These are phyloP conservation scores for Bubalus kerabau DNA, from an alignment of 2,113 vertebrate genomes.

Conservation along the genomic window DNA sequence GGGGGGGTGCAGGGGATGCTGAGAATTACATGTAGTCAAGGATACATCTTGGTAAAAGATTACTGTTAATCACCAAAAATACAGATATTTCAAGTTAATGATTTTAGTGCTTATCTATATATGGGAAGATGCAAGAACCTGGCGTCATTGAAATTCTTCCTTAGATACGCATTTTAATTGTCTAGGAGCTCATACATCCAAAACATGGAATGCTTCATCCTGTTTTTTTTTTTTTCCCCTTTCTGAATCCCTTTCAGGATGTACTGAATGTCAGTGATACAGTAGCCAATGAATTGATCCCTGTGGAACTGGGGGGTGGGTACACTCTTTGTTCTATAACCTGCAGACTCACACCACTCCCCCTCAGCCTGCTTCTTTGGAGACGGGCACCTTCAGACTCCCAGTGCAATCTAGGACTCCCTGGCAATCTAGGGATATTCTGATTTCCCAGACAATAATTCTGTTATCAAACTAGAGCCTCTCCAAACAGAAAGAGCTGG, in stretches of 20 bases:
- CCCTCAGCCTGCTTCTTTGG: background rate
- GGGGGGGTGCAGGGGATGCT: fast-evolving
- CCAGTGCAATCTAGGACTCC: background rate
- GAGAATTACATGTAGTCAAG: background rate
- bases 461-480: background rate
- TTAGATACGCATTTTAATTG: background rate
- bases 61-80: background rate
- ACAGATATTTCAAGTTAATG: background rate
- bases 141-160: background rate
- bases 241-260: background rate
- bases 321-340: background rate
- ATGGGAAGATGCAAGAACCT: background rate
- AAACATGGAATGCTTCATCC: background rate
- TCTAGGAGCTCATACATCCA: background rate
- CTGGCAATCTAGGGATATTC: background rate
- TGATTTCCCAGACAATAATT: background rate
- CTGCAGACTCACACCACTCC: background rate
- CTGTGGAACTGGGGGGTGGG: background rate
- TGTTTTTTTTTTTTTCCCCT: background rate
- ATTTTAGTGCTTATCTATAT: background rate
- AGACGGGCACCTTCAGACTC: background rate
- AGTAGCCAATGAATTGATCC: background rate
- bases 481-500: background rate
- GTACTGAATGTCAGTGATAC: background rate
- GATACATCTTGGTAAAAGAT: background rate